Evolutionary conservation across 2,888 invertebrate genomes (phyloP), one percentile per base, ranked within the genome.

Genomic region (Sarcophaga subvicina): DNA sequence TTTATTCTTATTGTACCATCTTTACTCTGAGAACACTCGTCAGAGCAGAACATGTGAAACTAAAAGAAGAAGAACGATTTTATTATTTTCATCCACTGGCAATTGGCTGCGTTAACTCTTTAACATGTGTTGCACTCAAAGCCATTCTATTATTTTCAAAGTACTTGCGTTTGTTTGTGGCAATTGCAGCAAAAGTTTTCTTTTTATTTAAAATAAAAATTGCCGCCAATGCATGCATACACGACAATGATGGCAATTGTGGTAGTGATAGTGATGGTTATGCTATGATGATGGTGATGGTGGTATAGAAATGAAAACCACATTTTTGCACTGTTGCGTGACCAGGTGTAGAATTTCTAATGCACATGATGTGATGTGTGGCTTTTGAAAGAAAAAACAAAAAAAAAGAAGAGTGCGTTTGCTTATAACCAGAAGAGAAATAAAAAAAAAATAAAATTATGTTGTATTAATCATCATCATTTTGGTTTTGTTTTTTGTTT

Each of bases 341-440:
- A 84, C 79, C 75, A 80, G 78, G 79, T 84, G 75, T 79, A 84
- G 83, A 84, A 84, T 84, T 79, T 84, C 75, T 80, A 79, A 75
- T 79, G 63, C 60, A 67, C 60, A 78, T 62, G 62, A 12, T 72
- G 37, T 25, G 62, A 20, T 59, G 22, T 62, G 62, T 20, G n/a
- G 4, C n/a, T 47, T 27, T 59, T 37, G 10, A 49, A 11, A 14
- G 14, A 49, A 49, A 49, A 49, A 12, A 12, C 0, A 54, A 14
- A 54, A 54, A 54, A 0, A 54, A 14, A 77, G 14, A 77, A 47
- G 77, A 83, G 66, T 83, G 82, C 82, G 77, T 83, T 83, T 71
- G 71, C 71, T 66, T 14, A 78, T 63, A 67, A 59, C 10, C 63
- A 77, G 66, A 25, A 69, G 27, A 37, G 14, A 10, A 77, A 67